These are phyloP conservation scores for Hypomecis punctinalis DNA, from an alignment of 2,888 invertebrate genomes.

Conservation along the genomic window DNA sequence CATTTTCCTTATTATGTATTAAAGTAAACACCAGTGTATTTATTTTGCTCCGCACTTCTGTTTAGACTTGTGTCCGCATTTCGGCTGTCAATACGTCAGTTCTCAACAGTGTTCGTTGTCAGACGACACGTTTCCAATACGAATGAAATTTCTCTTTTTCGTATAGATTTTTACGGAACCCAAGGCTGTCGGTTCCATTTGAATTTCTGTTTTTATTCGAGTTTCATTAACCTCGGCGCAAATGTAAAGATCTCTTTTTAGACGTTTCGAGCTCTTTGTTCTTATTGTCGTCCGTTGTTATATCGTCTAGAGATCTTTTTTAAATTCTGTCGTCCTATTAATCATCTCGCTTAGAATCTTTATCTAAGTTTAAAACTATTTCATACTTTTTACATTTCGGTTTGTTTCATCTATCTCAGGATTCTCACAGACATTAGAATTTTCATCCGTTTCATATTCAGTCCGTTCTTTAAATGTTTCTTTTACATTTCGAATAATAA, in stretches of 20 bases:
- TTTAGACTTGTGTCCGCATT: constrained; percentile 38
- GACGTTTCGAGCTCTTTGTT: constrained; percentile 32
- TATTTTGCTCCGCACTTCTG: constrained; percentile 32
- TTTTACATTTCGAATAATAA: constrained; percentile 25
- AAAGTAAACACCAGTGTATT: constrained; percentile 27
- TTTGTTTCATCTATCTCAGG: background rate
- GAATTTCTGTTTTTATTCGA: constrained; percentile 41
- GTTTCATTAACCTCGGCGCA: constrained; percentile 35
- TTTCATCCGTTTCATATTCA: background rate
- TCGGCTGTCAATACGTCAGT: constrained; percentile 51
- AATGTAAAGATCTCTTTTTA: constrained; percentile 31
- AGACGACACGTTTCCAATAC: constrained; percentile 48
- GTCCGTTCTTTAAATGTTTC: constrained; percentile 13
- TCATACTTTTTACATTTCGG: background rate
- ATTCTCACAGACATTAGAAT: background rate
- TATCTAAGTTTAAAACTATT: background rate
- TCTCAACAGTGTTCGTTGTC: constrained; percentile 42
- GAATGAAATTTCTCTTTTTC: constrained; percentile 49
- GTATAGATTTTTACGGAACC: constrained; percentile 42
- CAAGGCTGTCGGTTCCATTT: constrained; percentile 35
- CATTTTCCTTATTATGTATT: constrained; percentile 31
- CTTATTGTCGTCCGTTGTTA: constrained; percentile 13
- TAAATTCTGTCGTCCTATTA: background rate
- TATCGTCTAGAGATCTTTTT: constrained; percentile 7
- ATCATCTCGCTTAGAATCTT: constrained; percentile 1